phyloP scores from a whole-genome alignment of 1,140 invertebrate species.

The Hyphantria cunea region DNA sequence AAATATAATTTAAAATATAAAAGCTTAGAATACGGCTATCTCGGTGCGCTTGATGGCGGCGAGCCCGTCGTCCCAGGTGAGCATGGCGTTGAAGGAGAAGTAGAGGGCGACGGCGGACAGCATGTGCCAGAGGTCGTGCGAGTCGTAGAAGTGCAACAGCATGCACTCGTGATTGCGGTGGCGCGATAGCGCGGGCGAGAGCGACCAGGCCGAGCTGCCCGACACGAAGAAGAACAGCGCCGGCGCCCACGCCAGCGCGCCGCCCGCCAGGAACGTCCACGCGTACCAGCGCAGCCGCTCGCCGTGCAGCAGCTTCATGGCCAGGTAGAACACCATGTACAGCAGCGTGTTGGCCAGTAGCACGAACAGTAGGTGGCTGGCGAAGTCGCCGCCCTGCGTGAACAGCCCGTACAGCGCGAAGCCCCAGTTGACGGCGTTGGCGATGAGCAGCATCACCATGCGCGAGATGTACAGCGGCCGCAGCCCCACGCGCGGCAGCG shows the following conservation, averaged over 20 bases:
- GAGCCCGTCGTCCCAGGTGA: constrained; percentile 92
- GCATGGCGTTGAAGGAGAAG: constrained; percentile 93
- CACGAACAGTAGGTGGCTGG: constrained; percentile 89
- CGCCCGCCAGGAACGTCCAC: constrained; percentile 58
- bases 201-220: constrained; percentile 53
- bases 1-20: background rate
- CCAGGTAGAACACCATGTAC: constrained; percentile 92
- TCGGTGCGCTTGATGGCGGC: constrained; percentile 86
- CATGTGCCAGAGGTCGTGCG: constrained; percentile 96
- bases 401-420: constrained; percentile 87
- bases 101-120: constrained; percentile 95
- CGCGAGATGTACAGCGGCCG: constrained; percentile 73
- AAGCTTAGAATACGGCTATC: constrained; percentile 87
- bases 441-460: constrained; percentile 83
- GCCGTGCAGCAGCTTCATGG: constrained; percentile 91
- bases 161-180: constrained; percentile 89
- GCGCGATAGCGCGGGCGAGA: constrained; percentile 90
- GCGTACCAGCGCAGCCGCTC: constrained; percentile 86
- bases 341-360: constrained; percentile 93
- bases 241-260: constrained; percentile 57
- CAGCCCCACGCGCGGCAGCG: constrained; percentile 31
- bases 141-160: constrained; percentile 88
- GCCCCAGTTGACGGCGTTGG: constrained; percentile 89
- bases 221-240: constrained; percentile 72
- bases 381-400: constrained; percentile 88